Evolutionary conservation across 2,113 vertebrate species (phyloP).

Genomic region (Serinus canaria): DNA sequence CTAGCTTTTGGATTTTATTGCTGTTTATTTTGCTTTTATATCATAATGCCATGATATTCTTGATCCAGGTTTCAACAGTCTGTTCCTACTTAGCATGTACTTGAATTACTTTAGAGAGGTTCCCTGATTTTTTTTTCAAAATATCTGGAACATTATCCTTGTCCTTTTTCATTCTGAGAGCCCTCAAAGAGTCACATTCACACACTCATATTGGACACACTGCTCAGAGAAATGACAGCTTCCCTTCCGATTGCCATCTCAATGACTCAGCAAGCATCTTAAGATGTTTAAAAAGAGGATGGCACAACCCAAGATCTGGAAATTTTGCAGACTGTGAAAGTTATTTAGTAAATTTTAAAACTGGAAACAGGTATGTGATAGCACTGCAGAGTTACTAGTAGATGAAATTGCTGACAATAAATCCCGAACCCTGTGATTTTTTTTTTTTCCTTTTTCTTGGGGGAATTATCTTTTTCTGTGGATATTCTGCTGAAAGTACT

Average conservation of each 20-base stretch:
- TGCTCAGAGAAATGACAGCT: not conserved
- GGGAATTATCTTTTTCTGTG: not conserved
- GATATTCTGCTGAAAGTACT: not conserved
- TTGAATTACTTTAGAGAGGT: not conserved
- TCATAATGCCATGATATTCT: not conserved
- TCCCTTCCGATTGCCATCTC: not conserved
- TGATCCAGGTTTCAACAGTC: not conserved
- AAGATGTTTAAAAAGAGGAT: not conserved
- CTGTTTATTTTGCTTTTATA: not conserved
- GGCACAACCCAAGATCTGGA: not conserved
- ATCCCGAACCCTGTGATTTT: not conserved
- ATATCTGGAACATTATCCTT: not conserved
- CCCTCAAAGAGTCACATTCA: not conserved
- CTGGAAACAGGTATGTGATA: not conserved
- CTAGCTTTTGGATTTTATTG: slow-evolving; percentile 1
- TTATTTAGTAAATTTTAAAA: not conserved
- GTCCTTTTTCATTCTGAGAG: not conserved
- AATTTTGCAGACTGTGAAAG: not conserved
- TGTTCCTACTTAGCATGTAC: not conserved
- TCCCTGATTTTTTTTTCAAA: not conserved
- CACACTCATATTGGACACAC: not conserved
- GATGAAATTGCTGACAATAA: not conserved
- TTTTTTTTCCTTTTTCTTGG: not conserved
- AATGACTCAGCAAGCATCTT: not conserved
- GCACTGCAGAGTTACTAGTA: not conserved